These are phyloP conservation scores for Cirrhinus molitorella DNA, from an alignment of 2,797 vertebrate genomes.

Conservation along the genomic window DNA sequence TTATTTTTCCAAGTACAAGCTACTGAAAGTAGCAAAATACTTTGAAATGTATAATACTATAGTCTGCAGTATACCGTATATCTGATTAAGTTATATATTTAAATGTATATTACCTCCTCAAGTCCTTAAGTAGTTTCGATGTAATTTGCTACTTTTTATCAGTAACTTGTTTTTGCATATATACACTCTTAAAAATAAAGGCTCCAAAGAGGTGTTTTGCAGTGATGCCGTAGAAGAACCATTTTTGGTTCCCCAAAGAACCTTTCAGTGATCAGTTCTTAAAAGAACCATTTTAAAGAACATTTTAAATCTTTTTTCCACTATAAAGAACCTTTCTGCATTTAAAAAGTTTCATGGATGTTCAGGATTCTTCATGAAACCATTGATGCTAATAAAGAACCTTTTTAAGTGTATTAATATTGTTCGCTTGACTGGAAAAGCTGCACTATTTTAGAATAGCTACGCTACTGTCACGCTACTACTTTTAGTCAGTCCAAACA, in stretches of 20 bases:
- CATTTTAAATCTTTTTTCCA: no score
- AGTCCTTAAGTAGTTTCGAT: not conserved
- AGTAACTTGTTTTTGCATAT: not conserved
- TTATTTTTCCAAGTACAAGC: no score
- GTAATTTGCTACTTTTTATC: not conserved
- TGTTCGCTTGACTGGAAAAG: not conserved
- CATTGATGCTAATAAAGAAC: no score
- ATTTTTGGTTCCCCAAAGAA: no score
- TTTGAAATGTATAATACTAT: not conserved
- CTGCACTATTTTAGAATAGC: not conserved
- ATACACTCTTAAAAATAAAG: not conserved
- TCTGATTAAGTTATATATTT: not conserved
- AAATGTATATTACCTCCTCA: not conserved
- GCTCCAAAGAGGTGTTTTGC: no score
- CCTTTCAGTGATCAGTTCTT: no score
- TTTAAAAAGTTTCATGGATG: no score
- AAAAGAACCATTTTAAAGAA: no score
- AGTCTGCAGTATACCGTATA: not conserved
- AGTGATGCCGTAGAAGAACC: no score
- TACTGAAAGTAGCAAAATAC: no score
- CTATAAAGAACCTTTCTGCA: no score
- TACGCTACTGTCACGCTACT: not conserved
- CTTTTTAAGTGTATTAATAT: not conserved
- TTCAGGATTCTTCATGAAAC: no score
- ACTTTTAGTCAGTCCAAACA: conserved; percentile 1